Conservation (phyloP, 2,888 invertebrate species). For the Aelia acuminata region DNA sequence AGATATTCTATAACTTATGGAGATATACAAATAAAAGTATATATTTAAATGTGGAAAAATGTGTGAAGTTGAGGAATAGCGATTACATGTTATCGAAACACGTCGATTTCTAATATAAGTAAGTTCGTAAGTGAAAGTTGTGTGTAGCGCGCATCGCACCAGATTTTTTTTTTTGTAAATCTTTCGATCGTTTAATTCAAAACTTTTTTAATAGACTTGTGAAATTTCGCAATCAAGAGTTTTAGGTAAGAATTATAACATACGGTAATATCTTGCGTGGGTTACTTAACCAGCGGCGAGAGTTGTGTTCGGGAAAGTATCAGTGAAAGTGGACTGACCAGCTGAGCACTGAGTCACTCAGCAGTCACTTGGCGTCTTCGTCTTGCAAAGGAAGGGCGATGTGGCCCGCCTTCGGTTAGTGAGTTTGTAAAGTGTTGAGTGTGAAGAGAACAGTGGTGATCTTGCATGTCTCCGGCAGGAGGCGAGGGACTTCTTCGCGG, state of each 20-base stretch:
- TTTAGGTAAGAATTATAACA: not conserved
- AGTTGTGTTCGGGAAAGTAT: constrained; percentile 18
- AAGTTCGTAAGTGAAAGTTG: too few relatives aligned
- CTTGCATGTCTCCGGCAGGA: not conserved
- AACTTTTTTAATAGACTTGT: not conserved
- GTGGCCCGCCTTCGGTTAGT: not conserved
- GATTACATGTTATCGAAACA: too few relatives aligned
- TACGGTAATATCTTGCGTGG: not conserved
- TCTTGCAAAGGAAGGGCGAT: not conserved
- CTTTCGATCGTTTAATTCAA: too few relatives aligned
- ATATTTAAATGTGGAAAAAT: too few relatives aligned
- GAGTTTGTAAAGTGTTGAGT: not conserved
- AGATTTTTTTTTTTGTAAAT: too few relatives aligned
- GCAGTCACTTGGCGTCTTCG: not conserved
- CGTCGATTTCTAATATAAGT: too few relatives aligned
- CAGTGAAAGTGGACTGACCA: constrained; percentile 15
- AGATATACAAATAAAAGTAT: too few relatives aligned
- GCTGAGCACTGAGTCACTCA: not conserved
- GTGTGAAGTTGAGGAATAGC: too few relatives aligned
- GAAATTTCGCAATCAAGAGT: not conserved
- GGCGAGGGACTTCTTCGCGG: not conserved
- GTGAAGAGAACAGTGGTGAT: not conserved
- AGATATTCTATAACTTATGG: too few relatives aligned
- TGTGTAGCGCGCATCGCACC: too few relatives aligned
- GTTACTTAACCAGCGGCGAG: constrained; percentile 16